Evolutionary conservation across 2,797 vertebrate species (phyloP).

Genomic region (Gobionotothen gibberifrons): DNA sequence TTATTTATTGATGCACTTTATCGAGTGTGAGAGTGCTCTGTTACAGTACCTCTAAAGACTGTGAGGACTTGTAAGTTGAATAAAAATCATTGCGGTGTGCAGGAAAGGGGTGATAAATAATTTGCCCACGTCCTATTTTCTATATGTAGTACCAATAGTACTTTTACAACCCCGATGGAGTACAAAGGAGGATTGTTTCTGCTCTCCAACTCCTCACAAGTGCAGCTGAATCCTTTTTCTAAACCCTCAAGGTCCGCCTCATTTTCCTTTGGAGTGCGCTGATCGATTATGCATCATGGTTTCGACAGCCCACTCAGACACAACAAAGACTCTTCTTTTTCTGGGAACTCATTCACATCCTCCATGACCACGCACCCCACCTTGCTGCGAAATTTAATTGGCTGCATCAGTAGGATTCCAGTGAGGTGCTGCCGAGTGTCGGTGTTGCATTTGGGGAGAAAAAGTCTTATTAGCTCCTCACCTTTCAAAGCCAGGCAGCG

Average conservation of each 20-base stretch:
- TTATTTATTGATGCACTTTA: slow-evolving; percentile 46
- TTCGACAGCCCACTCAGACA: slow-evolving; percentile 11
- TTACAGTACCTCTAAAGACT: not conserved
- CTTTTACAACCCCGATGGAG: not conserved
- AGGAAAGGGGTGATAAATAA: not conserved
- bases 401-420: slow-evolving; percentile 39
- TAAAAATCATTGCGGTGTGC: not conserved
- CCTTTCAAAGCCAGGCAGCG: slow-evolving; percentile 47
- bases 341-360: slow-evolving; percentile 24
- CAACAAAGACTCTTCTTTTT: slow-evolving; percentile 34
- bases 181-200: not conserved
- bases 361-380: slow-evolving; percentile 2
- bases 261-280: not conserved
- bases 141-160: not conserved
- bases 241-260: not conserved
- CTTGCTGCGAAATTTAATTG: slow-evolving; percentile 65
- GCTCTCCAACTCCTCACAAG: not conserved
- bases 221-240: not conserved
- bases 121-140: not conserved
- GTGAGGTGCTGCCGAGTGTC: slow-evolving; percentile 26
- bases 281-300: slow-evolving; percentile 35
- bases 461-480: slow-evolving; percentile 60
- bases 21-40: not conserved
- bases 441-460: not conserved
- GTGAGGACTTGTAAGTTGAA: not conserved